Evolutionary conservation across 2,888 invertebrate genomes (phyloP), one percentile per base, ranked within the genome.

Genomic region (Callyntrura sp.): DNA sequence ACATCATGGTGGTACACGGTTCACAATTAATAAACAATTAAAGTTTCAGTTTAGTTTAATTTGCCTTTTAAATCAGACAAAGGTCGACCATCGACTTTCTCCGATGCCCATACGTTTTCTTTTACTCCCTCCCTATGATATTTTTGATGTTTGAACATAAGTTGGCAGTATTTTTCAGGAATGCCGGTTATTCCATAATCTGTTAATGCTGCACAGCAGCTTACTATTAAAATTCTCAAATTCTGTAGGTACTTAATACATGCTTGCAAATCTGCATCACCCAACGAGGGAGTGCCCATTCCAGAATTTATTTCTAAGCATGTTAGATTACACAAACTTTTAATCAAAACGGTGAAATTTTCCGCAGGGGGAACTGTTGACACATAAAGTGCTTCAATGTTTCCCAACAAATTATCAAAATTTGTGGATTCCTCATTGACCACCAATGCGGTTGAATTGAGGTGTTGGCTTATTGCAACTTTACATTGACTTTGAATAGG

Each of bases 121-220:
- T 79, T 73, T 4, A 76, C 23, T 14, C 85, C 70, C 6, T 81
- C 60, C 0, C 0, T 6, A 57, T 85, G 81, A 45, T 90, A 90
- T 17, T 51, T 65, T 60, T 85, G 78, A 43, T 45, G 45, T 25
- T 90, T 83, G 17, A 91, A 84, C 82, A 88, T 88, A 6, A 82
- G 78, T 48, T 76, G 28, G 25, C 88, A 90, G 17, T 45, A 57
- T 12, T 90, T 55, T 20, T 43, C 6, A 6, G 83, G 62, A 45
- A 91, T 84, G 2, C 92, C 92, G 2, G 88, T 92, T 0, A 92
- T 78, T 20, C 92, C 92, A 60, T 55, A 85, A 55, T 92, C 92
- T 9, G 90, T 86, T 12, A 92, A 48, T 0, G 83, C 17, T n/a
- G 91, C 90, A 62, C 65, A 82, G 23, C 88, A 81, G 6, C 48